Percentiles rank a stretch among this genome's conserved stretches.
These are phyloP conservation scores for Chymomyza caudatula DNA, from an alignment of 2,888 invertebrate species.

Conservation along the genomic window DNA sequence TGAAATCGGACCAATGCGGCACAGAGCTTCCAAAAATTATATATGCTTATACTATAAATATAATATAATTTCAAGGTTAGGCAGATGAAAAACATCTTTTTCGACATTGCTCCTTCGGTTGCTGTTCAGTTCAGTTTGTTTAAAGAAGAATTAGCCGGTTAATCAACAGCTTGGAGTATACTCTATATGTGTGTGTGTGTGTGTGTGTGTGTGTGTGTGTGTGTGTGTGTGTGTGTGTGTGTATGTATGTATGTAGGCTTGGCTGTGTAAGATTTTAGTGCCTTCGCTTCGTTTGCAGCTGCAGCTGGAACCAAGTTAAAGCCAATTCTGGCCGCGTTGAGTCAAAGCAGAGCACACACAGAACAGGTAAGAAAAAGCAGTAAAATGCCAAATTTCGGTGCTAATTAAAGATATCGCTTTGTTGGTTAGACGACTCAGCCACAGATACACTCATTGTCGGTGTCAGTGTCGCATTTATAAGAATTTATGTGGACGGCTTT, in stretches of 20 bases:
- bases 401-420: constrained; percentile 50
- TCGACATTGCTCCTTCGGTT: constrained; percentile 27
- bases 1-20: too few relatives aligned
- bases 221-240: constrained; percentile 19
- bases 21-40: constrained; percentile 1
- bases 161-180: constrained; percentile 37
- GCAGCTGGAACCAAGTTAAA: neutral
- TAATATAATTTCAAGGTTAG: constrained; percentile 58
- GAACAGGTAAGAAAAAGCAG: constrained; percentile 11
- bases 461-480: constrained; percentile 21
- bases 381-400: constrained; percentile 50
- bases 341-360: constrained; percentile 11
- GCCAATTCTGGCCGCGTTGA: neutral
- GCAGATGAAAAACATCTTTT: constrained; percentile 19
- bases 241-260: neutral
- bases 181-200: constrained; percentile 40
- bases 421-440: constrained; percentile 17
- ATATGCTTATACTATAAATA: constrained; percentile 22
- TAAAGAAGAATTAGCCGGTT: constrained; percentile 64
- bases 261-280: neutral
- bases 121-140: constrained; percentile 45
- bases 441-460: constrained; percentile 9
- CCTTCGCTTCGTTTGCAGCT: neutral
- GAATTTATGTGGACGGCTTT: constrained; percentile 61
- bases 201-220: constrained; percentile 39